A percentile compares a stretch with the other conserved stretches of the same genome.
These are phyloP conservation scores for Torymus aiolomorphi DNA, from an alignment of 2,888 invertebrate species.

Conservation along the genomic window DNA sequence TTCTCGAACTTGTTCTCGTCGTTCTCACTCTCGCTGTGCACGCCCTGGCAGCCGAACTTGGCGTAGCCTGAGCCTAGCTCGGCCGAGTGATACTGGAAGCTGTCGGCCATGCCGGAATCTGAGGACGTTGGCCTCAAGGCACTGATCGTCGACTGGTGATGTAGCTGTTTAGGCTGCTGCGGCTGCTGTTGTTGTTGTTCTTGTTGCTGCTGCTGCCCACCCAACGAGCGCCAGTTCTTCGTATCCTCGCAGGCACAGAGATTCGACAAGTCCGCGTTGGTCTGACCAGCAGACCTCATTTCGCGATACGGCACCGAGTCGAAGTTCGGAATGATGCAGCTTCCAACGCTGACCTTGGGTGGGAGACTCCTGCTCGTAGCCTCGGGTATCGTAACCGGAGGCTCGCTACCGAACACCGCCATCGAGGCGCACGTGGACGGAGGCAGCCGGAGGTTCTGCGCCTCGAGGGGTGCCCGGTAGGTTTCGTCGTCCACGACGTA, in stretches of 20 bases:
- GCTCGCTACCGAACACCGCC: conserved; percentile 56
- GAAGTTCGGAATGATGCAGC: conserved; percentile 53
- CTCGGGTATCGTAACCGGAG: conserved; percentile 22
- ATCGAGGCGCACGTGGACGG: conserved; percentile 59
- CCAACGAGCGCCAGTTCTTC: conserved; percentile 61
- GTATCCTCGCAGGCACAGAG: conserved; percentile 55
- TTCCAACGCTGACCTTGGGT: conserved; percentile 45
- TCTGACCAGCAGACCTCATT: conserved; percentile 27
- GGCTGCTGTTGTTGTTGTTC: neutral
- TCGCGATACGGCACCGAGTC: conserved; percentile 54
- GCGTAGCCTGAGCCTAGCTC: conserved; percentile 67
- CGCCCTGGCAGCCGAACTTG: conserved; percentile 58
- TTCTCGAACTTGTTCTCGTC: conserved; percentile 79
- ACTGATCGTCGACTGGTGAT: too few relatives aligned
- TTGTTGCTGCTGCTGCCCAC: neutral
- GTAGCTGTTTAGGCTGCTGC: too few relatives aligned
- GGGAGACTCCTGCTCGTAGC: conserved; percentile 47
- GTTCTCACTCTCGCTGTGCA: conserved; percentile 71
- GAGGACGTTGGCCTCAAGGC: conserved; percentile 77
- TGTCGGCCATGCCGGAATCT: conserved; percentile 91
- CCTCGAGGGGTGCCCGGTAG: conserved; percentile 10
- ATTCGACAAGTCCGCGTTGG: conserved; percentile 33
- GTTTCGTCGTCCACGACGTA: conserved; percentile 64
- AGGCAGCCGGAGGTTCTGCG: conserved; percentile 32
- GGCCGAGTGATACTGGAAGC: conserved; percentile 77